These are phyloP conservation scores for Menidia menidia DNA, from an alignment of 2,797 vertebrate species.

Conservation along the genomic window DNA sequence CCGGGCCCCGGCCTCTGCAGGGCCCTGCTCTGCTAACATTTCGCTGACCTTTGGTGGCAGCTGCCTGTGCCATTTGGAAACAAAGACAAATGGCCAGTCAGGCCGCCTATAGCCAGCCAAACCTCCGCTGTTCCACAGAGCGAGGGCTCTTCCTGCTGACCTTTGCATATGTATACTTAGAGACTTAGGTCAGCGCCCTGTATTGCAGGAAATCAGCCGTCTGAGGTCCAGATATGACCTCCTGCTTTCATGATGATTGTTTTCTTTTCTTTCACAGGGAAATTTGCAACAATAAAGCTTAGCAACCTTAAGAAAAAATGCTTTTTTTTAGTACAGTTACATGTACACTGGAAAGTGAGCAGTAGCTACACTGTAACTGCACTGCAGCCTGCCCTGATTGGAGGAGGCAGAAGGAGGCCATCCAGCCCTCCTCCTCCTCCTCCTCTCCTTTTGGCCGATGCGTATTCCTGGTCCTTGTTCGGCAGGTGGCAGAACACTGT, in stretches of 20 bases:
- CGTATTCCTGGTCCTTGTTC: constrained; percentile 28
- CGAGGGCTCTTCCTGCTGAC: constrained; percentile 59
- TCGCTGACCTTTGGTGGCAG: constrained; percentile 79
- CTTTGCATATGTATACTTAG: constrained; percentile 41
- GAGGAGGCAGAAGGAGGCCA: constrained; percentile 72
- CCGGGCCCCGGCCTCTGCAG: constrained; percentile 48
- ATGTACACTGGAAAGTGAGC: not conserved
- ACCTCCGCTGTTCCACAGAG: constrained; percentile 30
- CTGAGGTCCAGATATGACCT: constrained; percentile 11
- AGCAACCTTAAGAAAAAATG: not conserved
- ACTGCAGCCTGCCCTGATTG: constrained; percentile 40
- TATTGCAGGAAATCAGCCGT: constrained; percentile 49
- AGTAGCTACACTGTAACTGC: not conserved
- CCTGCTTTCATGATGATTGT: constrained; percentile 19
- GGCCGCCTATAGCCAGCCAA: constrained; percentile 29
- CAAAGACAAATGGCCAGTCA: constrained; percentile 71
- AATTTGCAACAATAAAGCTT: not conserved
- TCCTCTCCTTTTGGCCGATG: constrained; percentile 17
- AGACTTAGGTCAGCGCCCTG: not conserved
- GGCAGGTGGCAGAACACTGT: constrained; percentile 27
- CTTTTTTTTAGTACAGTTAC: not conserved
- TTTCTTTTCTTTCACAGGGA: constrained; percentile 9
- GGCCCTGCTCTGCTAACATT: constrained; percentile 76
- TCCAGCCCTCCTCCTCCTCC: constrained; percentile 10
- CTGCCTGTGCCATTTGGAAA: constrained; percentile 74